phyloP scores from a whole-genome alignment of 2,888 invertebrate species.

The Hemaris fuciformis region DNA sequence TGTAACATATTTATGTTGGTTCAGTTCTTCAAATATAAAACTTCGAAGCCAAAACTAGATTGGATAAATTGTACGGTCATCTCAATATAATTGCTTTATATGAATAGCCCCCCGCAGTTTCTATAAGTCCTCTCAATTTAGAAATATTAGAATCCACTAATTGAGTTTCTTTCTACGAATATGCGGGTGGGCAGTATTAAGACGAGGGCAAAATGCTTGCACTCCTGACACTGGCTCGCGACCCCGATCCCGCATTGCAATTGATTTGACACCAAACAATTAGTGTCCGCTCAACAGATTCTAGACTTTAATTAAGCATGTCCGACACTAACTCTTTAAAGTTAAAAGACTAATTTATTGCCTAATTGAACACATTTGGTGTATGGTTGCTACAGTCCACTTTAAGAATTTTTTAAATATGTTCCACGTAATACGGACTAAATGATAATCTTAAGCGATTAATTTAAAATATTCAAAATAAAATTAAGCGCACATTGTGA shows the following conservation, averaged over 20 bases:
- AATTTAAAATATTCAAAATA: neutral
- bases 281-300: slow-evolving; percentile 42
- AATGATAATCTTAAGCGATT: too few relatives aligned
- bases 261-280: slow-evolving; percentile 44
- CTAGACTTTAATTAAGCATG: slow-evolving; percentile 57
- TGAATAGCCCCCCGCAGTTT: slow-evolving; percentile 39
- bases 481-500: neutral
- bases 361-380: neutral
- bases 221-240: slow-evolving; percentile 35
- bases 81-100: slow-evolving; percentile 21
- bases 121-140: slow-evolving; percentile 54
- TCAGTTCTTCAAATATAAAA: neutral
- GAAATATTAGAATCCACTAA: slow-evolving; percentile 53
- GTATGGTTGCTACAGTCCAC: neutral
- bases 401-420: neutral
- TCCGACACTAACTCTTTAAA: slow-evolving; percentile 33
- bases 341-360: too few relatives aligned
- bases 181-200: slow-evolving; percentile 75
- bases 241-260: slow-evolving; percentile 39
- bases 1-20: neutral
- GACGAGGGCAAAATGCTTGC: slow-evolving; percentile 55
- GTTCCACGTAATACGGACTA: too few relatives aligned
- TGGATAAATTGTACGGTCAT: neutral
- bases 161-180: slow-evolving; percentile 51
- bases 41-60: neutral